Percentiles rank a stretch among this genome's conserved stretches.
Conservation (phyloP, 2,797 vertebrate genomes). For the Acipenser oxyrinchus region DNA sequence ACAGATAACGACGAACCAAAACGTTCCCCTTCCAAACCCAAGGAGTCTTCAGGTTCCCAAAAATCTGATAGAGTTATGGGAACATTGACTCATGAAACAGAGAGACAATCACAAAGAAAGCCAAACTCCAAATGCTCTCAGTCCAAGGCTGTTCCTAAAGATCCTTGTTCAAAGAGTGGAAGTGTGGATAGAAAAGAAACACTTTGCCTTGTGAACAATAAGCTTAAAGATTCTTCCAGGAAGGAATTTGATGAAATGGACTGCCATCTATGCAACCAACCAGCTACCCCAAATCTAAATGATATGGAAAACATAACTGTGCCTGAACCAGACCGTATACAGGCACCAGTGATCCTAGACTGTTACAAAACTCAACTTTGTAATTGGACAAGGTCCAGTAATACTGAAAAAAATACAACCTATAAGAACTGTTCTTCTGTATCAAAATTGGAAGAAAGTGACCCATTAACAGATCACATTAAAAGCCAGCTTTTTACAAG, state of each 20-base stretch:
- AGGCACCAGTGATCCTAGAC: conserved; percentile 8
- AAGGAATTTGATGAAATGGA: conserved; percentile 20
- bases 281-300: conserved; percentile 24
- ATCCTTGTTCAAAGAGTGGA: conserved; percentile 31
- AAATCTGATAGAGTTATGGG: background rate
- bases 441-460: conserved; percentile 11
- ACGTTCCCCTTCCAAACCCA: conserved; percentile 26
- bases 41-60: conserved; percentile 24
- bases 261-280: conserved; percentile 10
- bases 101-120: conserved; percentile 48
- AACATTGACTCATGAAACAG: conserved; percentile 22
- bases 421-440: conserved; percentile 8
- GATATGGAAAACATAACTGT: conserved; percentile 28
- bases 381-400: background rate
- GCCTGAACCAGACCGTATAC: conserved; percentile 12
- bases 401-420: background rate
- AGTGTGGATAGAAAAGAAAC: conserved; percentile 25
- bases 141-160: conserved; percentile 23
- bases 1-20: conserved; percentile 43
- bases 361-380: conserved; percentile 1
- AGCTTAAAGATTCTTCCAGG: background rate
- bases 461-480: background rate
- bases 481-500: background rate
- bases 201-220: conserved; percentile 20
- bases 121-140: conserved; percentile 28